phyloP scores from a whole-genome alignment of 1,140 invertebrate genomes.

The Tribolium madens region DNA sequence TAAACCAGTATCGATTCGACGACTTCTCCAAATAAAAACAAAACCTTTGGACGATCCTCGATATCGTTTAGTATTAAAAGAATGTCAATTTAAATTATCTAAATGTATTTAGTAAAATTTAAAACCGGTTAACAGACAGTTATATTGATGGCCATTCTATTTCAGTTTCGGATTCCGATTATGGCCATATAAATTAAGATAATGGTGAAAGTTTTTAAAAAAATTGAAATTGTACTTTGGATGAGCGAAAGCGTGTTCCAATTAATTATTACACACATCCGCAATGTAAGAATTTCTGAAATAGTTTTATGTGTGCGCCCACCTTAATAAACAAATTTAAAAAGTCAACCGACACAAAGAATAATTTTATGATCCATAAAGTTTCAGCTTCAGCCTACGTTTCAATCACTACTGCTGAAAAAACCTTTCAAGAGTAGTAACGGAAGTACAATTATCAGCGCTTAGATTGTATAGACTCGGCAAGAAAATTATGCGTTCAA shows the following conservation, averaged over 20 bases:
- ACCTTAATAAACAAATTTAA: conserved; percentile 3
- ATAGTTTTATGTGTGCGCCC: not conserved
- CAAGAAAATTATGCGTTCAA: conserved; percentile 13
- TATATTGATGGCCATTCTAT: conserved; percentile 56
- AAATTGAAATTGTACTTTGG: conserved; percentile 36
- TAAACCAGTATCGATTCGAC: conserved; percentile 40
- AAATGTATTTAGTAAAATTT: conserved; percentile 58
- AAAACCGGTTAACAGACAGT: conserved; percentile 58
- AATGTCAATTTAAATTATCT: conserved; percentile 63
- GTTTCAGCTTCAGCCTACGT: too few species aligned
- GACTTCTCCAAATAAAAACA: conserved; percentile 40
- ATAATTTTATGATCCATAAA: conserved; percentile 8
- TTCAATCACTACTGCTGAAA: not conserved
- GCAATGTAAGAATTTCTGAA: conserved; percentile 1
- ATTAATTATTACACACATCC: not conserved
- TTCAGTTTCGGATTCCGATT: conserved; percentile 56
- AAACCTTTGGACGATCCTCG: conserved; percentile 41
- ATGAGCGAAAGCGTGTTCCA: conserved; percentile 26
- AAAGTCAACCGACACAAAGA: not conserved
- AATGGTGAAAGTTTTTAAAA: conserved; percentile 59
- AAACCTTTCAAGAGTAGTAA: not conserved
- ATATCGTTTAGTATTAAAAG: conserved; percentile 59
- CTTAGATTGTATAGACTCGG: not conserved
- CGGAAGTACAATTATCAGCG: conserved; percentile 27
- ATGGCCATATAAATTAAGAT: conserved; percentile 61